These are phyloP conservation scores for Setipinna tenuifilis DNA, from an alignment of 2,797 vertebrate genomes.

Conservation along the genomic window DNA sequence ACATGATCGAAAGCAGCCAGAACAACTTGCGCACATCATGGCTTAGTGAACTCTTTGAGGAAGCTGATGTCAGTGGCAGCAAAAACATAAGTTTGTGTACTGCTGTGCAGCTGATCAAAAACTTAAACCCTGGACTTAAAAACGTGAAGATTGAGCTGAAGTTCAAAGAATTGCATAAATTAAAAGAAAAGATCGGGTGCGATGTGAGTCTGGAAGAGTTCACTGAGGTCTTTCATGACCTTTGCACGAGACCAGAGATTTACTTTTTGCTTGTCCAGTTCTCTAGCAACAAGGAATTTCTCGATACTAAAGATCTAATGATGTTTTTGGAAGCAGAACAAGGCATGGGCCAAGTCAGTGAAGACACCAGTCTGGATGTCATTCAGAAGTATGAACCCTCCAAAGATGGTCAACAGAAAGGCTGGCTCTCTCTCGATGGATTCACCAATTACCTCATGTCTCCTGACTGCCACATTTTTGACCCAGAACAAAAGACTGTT, in stretches of 20 bases:
- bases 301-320: constrained; percentile 97
- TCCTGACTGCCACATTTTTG: constrained; percentile 95
- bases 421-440: constrained; percentile 94
- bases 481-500: constrained; percentile 93
- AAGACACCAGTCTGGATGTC: constrained; percentile 93
- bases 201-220: constrained; percentile 92
- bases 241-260: constrained; percentile 97
- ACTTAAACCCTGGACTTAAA: constrained; percentile 92
- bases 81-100: constrained; percentile 83
- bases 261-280: constrained; percentile 99
- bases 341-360: constrained; percentile 94
- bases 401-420: constrained; percentile 88
- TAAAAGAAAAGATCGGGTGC: constrained; percentile 85
- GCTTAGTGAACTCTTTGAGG: constrained; percentile 90
- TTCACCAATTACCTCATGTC: constrained; percentile 98
- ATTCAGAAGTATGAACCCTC: constrained; percentile 94
- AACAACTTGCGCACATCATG: constrained; percentile 95
- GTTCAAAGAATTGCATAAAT: constrained; percentile 96
- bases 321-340: constrained; percentile 99
- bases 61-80: constrained; percentile 79
- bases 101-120: constrained; percentile 90
- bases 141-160: constrained; percentile 95
- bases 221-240: constrained; percentile 96
- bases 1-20: constrained; percentile 95
- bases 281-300: constrained; percentile 98